Conservation (phyloP, 2,797 vertebrate genomes). For the Cossypha dichroa region DNA sequence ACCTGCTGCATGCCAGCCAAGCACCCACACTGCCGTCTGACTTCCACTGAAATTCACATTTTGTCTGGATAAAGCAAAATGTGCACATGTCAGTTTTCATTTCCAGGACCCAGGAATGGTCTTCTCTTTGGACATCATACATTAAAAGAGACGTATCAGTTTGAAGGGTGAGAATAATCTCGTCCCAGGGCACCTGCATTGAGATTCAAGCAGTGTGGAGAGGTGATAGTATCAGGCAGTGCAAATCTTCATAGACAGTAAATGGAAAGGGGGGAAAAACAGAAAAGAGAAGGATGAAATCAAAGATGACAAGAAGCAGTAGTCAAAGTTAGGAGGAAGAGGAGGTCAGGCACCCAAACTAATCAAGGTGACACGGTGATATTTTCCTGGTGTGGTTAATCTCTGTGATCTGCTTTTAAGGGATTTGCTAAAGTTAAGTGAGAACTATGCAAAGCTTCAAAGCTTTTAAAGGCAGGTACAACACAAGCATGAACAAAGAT, state of each 20-base stretch:
- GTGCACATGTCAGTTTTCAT: neutral
- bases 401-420: neutral
- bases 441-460: neutral
- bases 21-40: neutral
- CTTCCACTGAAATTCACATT: neutral
- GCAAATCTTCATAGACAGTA: neutral
- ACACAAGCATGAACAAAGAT: neutral
- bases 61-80: neutral
- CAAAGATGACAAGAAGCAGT: conserved; percentile 9
- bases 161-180: neutral
- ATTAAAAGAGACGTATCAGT: neutral
- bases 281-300: neutral
- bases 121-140: neutral
- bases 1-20: neutral
- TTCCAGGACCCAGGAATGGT: neutral
- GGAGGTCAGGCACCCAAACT: neutral
- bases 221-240: neutral
- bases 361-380: neutral
- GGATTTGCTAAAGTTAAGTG: neutral
- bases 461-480: neutral
- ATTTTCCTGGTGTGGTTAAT: neutral
- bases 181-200: neutral
- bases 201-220: neutral
- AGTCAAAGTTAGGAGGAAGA: neutral
- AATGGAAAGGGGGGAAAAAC: neutral